A percentile compares a stretch with the other conserved stretches of the same genome.
Evolutionary conservation across 2,888 invertebrate genomes (phyloP).

Genomic region (Nomada hirtipes): DNA sequence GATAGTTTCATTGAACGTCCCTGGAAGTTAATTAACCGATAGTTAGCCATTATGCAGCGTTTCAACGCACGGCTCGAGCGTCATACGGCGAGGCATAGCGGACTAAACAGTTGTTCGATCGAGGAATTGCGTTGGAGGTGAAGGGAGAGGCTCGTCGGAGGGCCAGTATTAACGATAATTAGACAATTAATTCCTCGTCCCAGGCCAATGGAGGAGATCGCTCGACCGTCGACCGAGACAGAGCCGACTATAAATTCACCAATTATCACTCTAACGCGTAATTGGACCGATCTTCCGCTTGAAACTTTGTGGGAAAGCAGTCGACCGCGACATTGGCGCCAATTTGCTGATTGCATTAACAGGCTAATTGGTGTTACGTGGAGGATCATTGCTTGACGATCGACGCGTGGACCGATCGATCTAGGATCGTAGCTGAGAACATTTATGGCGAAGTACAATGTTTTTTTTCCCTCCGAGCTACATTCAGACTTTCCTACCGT

Average conservation of each 20-base stretch:
- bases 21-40: not conserved
- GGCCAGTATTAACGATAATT: conserved; percentile 74
- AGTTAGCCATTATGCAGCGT: conserved; percentile 16
- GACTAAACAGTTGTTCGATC: conserved; percentile 40
- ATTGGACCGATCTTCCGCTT: conserved; percentile 76
- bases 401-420: conserved; percentile 30
- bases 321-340: conserved; percentile 79
- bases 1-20: not conserved
- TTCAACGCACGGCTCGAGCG: conserved; percentile 23
- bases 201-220: conserved; percentile 75
- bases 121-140: conserved; percentile 32
- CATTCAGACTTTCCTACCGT: no score
- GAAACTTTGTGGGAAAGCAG: conserved; percentile 79
- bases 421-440: not conserved
- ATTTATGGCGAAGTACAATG: no score
- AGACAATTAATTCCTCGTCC: conserved; percentile 78
- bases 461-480: no score
- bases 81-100: conserved; percentile 32
- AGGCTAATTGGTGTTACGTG: conserved; percentile 64
- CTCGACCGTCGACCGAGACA: conserved; percentile 56
- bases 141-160: conserved; percentile 49
- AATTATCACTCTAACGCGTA: conserved; percentile 81
- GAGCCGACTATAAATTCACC: conserved; percentile 78
- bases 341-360: conserved; percentile 79
- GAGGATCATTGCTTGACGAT: conserved; percentile 46